Percentiles rank a stretch among this genome's conserved stretches.
These are phyloP conservation scores for Abrostola tripartita DNA, from an alignment of 2,888 invertebrate genomes.

Conservation along the genomic window DNA sequence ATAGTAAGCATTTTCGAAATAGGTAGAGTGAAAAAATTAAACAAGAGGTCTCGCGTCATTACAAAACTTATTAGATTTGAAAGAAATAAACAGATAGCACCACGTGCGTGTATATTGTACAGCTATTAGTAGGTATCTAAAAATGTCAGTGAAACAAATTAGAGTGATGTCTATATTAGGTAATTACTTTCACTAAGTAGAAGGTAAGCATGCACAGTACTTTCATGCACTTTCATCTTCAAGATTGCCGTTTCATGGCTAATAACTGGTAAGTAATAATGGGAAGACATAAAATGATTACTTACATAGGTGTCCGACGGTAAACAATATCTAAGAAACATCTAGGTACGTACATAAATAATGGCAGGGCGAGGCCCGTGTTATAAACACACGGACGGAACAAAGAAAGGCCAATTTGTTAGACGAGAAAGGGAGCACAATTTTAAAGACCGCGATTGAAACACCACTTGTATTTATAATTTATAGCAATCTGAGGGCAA, in stretches of 20 bases:
- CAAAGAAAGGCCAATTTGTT: conserved; percentile 86
- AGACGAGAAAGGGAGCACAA: conserved; percentile 86
- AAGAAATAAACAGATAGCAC: conserved; percentile 7
- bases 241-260: conserved; percentile 57
- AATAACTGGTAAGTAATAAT: conserved; percentile 54
- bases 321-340: conserved; percentile 54
- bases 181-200: conserved; percentile 61
- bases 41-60: conserved; percentile 11
- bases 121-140: conserved; percentile 36
- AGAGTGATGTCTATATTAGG: conserved; percentile 59
- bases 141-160: conserved; percentile 57
- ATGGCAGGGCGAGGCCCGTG: conserved; percentile 68
- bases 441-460: conserved; percentile 83
- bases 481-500: conserved; percentile 86
- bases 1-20: not conserved
- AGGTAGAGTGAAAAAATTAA: too few relatives aligned
- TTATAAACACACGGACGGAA: conserved; percentile 71
- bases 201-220: conserved; percentile 55
- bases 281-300: conserved; percentile 56
- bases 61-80: not conserved
- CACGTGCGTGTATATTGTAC: conserved; percentile 10
- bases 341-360: conserved; percentile 60
- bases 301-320: conserved; percentile 50
- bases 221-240: conserved; percentile 60
- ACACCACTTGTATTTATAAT: conserved; percentile 83